These are phyloP conservation scores for Coracias cyanogaster DNA, from an alignment of 2,797 vertebrate species.

Conservation along the genomic window DNA sequence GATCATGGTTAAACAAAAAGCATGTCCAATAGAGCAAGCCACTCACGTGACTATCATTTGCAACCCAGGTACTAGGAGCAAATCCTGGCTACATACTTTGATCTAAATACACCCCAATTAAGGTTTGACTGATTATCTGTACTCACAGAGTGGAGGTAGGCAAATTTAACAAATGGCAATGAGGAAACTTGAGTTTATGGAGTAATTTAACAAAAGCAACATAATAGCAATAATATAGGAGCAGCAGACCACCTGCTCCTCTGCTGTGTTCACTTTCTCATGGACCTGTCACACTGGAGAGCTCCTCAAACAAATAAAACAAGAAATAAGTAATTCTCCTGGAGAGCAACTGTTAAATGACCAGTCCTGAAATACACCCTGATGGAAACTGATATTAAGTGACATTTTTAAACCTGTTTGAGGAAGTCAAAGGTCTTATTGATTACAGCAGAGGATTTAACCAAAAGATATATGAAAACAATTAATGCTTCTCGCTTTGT, in stretches of 20 bases:
- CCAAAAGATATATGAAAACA: not conserved
- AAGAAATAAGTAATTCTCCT: conserved; percentile 54
- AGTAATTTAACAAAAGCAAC: conserved; percentile 65
- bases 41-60: conserved; percentile 69
- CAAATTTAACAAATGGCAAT: conserved; percentile 54
- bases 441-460: conserved; percentile 13
- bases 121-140: conserved; percentile 56
- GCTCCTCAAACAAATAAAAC: conserved; percentile 40
- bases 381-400: conserved; percentile 51
- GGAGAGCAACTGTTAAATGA: conserved; percentile 20
- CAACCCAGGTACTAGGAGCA: conserved; percentile 57
- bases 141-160: conserved; percentile 60
- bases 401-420: conserved; percentile 32
- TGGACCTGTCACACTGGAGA: conserved; percentile 39
- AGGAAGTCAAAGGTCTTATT: conserved; percentile 14
- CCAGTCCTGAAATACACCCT: not conserved
- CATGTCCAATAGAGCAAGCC: conserved; percentile 71
- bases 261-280: conserved; percentile 57
- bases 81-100: conserved; percentile 38
- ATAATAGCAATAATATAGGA: conserved; percentile 61
- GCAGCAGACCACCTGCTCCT: conserved; percentile 63
- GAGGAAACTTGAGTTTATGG: conserved; percentile 53
- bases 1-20: conserved; percentile 76
- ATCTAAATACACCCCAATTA: conserved; percentile 59
- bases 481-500: not conserved